Evolutionary conservation across 2,888 invertebrate genomes (phyloP).

Genomic region (Holacanthella duospinosa): DNA sequence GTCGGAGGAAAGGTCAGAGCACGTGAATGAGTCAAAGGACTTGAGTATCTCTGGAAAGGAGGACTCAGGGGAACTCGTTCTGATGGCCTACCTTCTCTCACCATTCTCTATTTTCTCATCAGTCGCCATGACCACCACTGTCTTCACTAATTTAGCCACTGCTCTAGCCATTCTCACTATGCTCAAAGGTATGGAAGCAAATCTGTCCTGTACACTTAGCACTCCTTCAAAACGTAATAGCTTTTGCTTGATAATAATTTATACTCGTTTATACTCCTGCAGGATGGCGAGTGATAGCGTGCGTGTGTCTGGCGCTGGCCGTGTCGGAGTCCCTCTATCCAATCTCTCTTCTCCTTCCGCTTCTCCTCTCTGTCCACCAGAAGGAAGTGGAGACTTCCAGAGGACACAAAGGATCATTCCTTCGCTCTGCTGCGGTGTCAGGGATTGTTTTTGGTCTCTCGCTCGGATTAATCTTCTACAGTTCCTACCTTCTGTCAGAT

Average conservation of each 20-base stretch:
- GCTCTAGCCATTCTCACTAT: slow-evolving; percentile 61
- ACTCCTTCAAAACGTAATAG: too few species aligned
- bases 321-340: slow-evolving; percentile 67
- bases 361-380: slow-evolving; percentile 56
- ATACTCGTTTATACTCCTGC: too few species aligned
- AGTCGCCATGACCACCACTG: slow-evolving; percentile 78
- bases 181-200: slow-evolving; percentile 51
- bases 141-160: slow-evolving; percentile 74
- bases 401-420: slow-evolving; percentile 39
- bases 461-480: slow-evolving; percentile 49
- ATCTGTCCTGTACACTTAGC: too few species aligned
- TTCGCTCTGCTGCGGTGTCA: slow-evolving; percentile 47
- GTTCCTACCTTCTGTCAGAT: slow-evolving; percentile 54
- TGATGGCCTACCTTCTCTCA: slow-evolving; percentile 73
- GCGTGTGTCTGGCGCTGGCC: slow-evolving; percentile 61
- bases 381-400: slow-evolving; percentile 15
- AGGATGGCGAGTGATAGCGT: slow-evolving; percentile 53
- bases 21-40: slow-evolving; percentile 20
- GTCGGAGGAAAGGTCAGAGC: slow-evolving; percentile 30
- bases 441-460: slow-evolving; percentile 48
- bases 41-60: slow-evolving; percentile 41
- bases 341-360: slow-evolving; percentile 68
- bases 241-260: too few species aligned
- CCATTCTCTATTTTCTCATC: slow-evolving; percentile 80
- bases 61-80: slow-evolving; percentile 56